Evolutionary conservation across 2,888 invertebrate species (phyloP).

Genomic region (Portevinia maculata): DNA sequence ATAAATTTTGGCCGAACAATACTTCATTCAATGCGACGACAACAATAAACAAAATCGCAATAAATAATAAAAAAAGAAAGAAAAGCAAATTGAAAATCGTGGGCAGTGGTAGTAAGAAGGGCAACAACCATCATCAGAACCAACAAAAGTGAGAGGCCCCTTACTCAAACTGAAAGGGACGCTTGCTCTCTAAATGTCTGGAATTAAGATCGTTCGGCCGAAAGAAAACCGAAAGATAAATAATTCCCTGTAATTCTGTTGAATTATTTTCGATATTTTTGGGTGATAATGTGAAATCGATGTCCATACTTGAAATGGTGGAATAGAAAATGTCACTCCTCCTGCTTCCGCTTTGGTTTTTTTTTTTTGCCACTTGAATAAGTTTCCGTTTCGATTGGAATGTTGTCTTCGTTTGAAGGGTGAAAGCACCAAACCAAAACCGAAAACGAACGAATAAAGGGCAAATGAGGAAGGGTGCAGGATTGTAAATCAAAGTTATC

Average conservation of each 20-base stretch:
- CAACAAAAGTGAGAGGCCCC: conserved; percentile 35
- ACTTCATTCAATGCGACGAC: conserved; percentile 63
- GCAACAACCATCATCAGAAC: conserved; percentile 2
- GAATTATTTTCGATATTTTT: conserved; percentile 72
- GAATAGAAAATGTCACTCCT: conserved; percentile 47
- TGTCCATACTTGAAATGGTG: conserved; percentile 68
- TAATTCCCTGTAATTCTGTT: conserved; percentile 69
- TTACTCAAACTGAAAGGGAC: conserved; percentile 3
- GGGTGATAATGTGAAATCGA: conserved; percentile 72
- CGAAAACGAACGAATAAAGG: conserved; percentile 14
- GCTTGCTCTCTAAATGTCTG: conserved; percentile 60
- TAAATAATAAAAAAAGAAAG: conserved; percentile 35
- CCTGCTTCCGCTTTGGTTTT: conserved; percentile 26
- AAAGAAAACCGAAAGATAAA: conserved; percentile 68
- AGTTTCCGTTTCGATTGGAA: conserved; percentile 64
- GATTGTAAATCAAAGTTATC: conserved; percentile 72
- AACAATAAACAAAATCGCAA: conserved; percentile 14
- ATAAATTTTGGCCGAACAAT: conserved; percentile 67
- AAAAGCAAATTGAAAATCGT: conserved; percentile 57
- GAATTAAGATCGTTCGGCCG: conserved; percentile 64
- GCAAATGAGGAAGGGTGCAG: conserved; percentile 38
- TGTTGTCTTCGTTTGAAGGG: conserved; percentile 43
- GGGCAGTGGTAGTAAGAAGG: conserved; percentile 16
- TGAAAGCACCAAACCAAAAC: conserved; percentile 17
- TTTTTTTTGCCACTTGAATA: conserved; percentile 66